phyloP scores from a whole-genome alignment of 2,888 invertebrate species.

The Limnephilus rhombicus region DNA sequence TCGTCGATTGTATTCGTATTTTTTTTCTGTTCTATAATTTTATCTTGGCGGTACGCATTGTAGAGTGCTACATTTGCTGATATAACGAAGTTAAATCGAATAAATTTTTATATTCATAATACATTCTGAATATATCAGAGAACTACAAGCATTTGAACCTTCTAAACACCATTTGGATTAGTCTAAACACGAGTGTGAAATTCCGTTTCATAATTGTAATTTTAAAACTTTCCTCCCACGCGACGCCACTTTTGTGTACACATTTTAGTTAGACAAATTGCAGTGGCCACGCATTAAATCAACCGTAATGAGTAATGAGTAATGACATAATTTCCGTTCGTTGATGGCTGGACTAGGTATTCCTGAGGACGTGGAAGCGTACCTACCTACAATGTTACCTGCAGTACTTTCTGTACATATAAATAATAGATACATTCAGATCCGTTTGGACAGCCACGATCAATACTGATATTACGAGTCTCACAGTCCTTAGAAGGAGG shows the following conservation, averaged over 20 bases:
- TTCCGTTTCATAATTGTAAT: background rate
- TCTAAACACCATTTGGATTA: background rate
- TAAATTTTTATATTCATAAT: background rate
- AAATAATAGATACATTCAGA: background rate
- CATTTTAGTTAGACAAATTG: conserved; percentile 29
- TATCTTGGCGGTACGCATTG: background rate
- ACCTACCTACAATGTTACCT: background rate
- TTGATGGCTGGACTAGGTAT: background rate
- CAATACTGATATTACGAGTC: background rate
- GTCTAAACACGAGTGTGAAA: background rate
- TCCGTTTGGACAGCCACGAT: background rate
- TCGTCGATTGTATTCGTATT: background rate
- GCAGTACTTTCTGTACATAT: background rate
- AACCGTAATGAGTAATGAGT: conserved; percentile 16
- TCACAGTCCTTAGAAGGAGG: background rate
- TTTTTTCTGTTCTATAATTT: background rate
- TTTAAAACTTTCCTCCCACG: conserved; percentile 23
- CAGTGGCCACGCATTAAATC: conserved; percentile 38
- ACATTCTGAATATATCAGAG: background rate
- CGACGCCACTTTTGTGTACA: conserved; percentile 9
- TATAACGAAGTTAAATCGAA: background rate
- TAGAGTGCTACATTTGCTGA: background rate
- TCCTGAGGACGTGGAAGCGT: background rate
- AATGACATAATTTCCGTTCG: conserved; percentile 29
- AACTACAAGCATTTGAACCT: background rate